phyloP scores from a whole-genome alignment of 2,113 vertebrate genomes.

The Larimichthys polyactis region DNA sequence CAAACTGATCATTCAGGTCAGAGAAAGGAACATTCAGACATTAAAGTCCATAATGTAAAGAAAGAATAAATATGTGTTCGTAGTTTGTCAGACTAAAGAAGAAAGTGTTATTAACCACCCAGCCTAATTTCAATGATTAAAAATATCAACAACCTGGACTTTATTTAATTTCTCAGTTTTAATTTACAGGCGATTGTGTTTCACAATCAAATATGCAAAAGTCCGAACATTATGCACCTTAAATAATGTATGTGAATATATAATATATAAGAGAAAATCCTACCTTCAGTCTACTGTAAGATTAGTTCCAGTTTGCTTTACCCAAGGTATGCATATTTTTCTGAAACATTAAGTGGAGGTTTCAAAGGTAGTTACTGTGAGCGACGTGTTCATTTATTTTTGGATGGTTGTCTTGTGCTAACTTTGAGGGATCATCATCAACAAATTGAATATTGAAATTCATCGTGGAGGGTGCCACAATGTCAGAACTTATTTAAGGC shows the following conservation, averaged over 20 bases:
- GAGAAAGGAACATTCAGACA: not conserved
- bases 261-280: not conserved
- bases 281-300: not conserved
- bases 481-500: constrained; percentile 35
- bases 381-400: constrained; percentile 6
- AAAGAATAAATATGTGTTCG: no score
- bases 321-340: not conserved
- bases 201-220: not conserved
- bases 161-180: no score
- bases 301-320: not conserved
- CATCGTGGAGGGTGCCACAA: not conserved
- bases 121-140: no score
- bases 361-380: constrained; percentile 2
- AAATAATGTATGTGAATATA: not conserved
- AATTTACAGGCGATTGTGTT: not conserved
- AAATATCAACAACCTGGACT: no score
- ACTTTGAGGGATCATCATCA: constrained; percentile 7
- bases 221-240: not conserved
- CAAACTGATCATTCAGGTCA: not conserved
- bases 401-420: not conserved
- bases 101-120: no score
- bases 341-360: not conserved
- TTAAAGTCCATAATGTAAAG: no score
- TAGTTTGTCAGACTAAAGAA: no score
- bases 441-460: constrained; percentile 14